A percentile compares a stretch with the other conserved stretches of the same genome.
phyloP scores from a whole-genome alignment of 2,113 vertebrate species.

The Cervus canadensis region DNA sequence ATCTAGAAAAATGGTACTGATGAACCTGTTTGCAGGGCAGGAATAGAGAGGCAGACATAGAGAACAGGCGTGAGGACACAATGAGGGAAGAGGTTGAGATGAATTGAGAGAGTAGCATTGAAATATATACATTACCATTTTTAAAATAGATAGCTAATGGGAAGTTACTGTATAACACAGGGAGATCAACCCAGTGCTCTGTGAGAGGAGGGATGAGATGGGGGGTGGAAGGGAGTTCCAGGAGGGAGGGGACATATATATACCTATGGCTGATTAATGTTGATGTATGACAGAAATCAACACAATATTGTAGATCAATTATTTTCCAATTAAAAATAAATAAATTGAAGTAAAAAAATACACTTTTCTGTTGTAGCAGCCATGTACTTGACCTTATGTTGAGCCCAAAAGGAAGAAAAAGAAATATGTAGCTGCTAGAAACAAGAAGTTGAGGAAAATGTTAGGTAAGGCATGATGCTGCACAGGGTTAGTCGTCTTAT shows the following conservation, averaged over 20 bases:
- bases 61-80: not conserved
- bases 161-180: not conserved
- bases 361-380: not conserved
- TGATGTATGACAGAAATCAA: not conserved
- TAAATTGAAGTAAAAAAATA: not conserved
- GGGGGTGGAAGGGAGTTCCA: not conserved
- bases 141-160: not conserved
- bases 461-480: not conserved
- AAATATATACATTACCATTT: not conserved
- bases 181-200: not conserved
- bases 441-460: not conserved
- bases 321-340: not conserved
- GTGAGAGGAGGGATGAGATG: not conserved
- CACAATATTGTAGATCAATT: not conserved
- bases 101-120: not conserved
- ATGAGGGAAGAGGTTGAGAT: not conserved
- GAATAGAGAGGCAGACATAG: not conserved
- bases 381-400: not conserved
- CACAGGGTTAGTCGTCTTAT: not conserved
- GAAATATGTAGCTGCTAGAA: not conserved
- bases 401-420: not conserved
- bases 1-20: not conserved
- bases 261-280: not conserved
- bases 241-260: not conserved
- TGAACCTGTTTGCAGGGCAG: not conserved